Evolutionary conservation across 2,797 vertebrate genomes (phyloP).

Genomic region (Brachymystax lenok): DNA sequence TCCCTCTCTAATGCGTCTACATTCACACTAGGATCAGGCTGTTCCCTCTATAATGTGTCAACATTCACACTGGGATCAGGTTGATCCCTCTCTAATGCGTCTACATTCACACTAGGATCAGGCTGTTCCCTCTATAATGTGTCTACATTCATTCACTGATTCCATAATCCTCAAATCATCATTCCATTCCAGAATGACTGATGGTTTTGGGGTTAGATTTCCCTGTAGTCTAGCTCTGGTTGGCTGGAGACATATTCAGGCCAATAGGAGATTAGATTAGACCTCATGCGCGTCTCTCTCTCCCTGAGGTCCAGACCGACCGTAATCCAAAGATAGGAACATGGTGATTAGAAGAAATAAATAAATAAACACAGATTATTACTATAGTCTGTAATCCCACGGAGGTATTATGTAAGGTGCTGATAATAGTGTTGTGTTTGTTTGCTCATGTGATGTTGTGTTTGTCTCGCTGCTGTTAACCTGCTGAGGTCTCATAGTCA

Average conservation of each 20-base stretch:
- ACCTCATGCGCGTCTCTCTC: conserved; percentile 48
- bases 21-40: neutral
- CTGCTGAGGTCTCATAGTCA: neutral
- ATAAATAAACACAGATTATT: conserved; percentile 64
- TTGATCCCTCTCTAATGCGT: neutral
- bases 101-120: neutral
- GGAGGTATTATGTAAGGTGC: conserved; percentile 60
- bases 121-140: neutral
- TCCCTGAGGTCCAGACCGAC: conserved; percentile 29
- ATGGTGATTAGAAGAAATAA: conserved; percentile 53
- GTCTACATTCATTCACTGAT: neutral
- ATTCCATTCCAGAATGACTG: conserved; percentile 14
- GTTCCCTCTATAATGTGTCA: neutral
- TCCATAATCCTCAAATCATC: conserved; percentile 21
- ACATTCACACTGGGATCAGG: no score
- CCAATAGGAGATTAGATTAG: conserved; percentile 72
- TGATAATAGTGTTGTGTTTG: conserved; percentile 40
- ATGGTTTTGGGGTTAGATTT: conserved; percentile 30
- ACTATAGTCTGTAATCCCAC: conserved; percentile 55
- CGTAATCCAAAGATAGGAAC: conserved; percentile 53
- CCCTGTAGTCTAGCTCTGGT: conserved; percentile 34
- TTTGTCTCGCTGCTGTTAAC: conserved; percentile 34
- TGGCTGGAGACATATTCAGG: conserved; percentile 54
- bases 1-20: no score
- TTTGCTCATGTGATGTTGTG: neutral